phyloP scores from a whole-genome alignment of 2,113 vertebrate species.

The Cettia cetti region DNA sequence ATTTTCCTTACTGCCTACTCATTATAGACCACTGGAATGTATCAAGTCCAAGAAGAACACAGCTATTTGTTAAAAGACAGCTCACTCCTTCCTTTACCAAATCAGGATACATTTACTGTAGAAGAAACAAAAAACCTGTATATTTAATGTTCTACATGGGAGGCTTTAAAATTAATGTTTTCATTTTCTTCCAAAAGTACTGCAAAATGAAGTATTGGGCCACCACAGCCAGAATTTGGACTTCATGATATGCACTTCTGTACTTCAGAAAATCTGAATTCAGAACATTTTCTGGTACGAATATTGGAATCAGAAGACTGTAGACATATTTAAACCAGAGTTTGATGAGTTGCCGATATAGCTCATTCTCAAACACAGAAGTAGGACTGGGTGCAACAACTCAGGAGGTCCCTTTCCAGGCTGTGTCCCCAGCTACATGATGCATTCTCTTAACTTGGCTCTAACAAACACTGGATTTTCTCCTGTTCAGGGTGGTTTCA shows the following conservation, averaged over 20 bases:
- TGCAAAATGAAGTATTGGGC: neutral
- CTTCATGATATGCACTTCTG: neutral
- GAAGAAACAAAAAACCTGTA: neutral
- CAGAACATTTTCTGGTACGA: neutral
- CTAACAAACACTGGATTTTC: neutral
- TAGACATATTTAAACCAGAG: neutral
- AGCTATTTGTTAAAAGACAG: neutral
- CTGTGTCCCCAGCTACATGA: fast-evolving
- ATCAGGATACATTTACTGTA: neutral
- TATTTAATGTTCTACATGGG: neutral
- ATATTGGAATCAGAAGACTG: neutral
- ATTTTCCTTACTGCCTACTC: neutral
- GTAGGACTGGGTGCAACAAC: neutral
- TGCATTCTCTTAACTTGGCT: neutral
- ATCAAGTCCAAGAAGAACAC: neutral
- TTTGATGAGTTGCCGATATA: neutral
- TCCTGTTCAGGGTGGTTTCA: neutral
- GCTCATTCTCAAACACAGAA: neutral
- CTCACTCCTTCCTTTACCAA: neutral
- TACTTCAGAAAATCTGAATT: neutral
- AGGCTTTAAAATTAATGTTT: neutral
- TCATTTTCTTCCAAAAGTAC: neutral
- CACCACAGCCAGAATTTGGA: neutral
- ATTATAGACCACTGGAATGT: neutral
- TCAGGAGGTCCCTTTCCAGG: neutral